Evolutionary conservation across 1,140 invertebrate genomes (phyloP).

Genomic region (Neodiprion fabricii): DNA sequence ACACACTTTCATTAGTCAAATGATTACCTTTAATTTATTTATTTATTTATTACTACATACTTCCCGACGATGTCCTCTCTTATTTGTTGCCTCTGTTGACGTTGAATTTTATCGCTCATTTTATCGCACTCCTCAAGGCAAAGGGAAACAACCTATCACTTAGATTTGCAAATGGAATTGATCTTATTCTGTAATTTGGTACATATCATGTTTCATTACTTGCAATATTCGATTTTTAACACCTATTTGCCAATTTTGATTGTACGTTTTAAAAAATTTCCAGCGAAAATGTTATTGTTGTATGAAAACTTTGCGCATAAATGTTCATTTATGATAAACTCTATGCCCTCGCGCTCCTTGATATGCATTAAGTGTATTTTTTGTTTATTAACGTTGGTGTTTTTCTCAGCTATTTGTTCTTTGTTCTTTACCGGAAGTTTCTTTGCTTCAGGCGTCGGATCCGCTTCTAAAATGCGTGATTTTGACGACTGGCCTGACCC

Average conservation of each 20-base stretch:
- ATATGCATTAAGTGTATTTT: no score
- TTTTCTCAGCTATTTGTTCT: conserved; percentile 22
- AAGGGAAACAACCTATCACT: no score
- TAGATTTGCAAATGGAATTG: conserved; percentile 7
- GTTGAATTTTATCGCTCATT: neutral
- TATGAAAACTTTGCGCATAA: neutral
- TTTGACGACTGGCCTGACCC: conserved; percentile 72
- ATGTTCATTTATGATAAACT: neutral
- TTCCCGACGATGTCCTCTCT: neutral
- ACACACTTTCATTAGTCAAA: no score
- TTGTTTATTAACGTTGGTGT: neutral
- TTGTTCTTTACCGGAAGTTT: conserved; percentile 15
- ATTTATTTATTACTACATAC: neutral
- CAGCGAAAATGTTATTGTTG: no score
- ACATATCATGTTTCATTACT: no score
- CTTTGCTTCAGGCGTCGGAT: conserved; percentile 62
- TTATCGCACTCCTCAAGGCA: neutral
- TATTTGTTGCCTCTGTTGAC: conserved; percentile 12
- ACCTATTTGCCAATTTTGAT: no score
- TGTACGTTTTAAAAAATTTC: no score
- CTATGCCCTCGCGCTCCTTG: no score
- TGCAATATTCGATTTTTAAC: no score
- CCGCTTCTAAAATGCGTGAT: conserved; percentile 67
- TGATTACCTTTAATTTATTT: conserved; percentile 8
- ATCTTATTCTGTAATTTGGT: no score